Percentiles rank a stretch among this genome's conserved stretches.
phyloP scores from a whole-genome alignment of 1,140 invertebrate species.

The Hydropsyche tenuis region DNA sequence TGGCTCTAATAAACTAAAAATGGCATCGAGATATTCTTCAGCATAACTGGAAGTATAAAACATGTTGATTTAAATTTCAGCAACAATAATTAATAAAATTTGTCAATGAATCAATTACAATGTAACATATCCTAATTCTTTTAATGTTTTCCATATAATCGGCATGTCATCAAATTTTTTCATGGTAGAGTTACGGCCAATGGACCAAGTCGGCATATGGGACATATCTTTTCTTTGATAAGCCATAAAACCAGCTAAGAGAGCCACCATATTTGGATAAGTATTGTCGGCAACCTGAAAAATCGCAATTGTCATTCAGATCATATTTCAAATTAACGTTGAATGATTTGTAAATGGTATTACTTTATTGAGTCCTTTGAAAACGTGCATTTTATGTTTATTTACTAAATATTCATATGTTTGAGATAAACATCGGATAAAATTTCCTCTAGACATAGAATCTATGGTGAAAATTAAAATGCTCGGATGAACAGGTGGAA shows the following conservation, averaged over 20 bases:
- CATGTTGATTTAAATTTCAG: not conserved
- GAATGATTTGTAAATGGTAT: not conserved
- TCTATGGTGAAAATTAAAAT: conserved; percentile 47
- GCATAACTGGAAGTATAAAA: conserved; percentile 41
- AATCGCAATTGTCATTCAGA: too few species aligned
- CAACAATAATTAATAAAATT: too few species aligned
- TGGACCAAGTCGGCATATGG: conserved; percentile 42
- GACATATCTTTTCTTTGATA: conserved; percentile 40
- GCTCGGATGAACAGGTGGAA: conserved; percentile 41
- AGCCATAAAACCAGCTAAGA: conserved; percentile 62
- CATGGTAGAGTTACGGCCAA: conserved; percentile 52
- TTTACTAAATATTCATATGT: conserved; percentile 42
- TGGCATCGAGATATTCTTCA: conserved; percentile 46
- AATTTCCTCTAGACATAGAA: conserved; percentile 48
- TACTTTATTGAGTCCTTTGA: conserved; percentile 49
- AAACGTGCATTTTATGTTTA: conserved; percentile 39
- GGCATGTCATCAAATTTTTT: conserved; percentile 69
- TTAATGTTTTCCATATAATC: conserved; percentile 72
- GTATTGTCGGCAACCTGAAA: conserved; percentile 73
- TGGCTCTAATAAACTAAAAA: conserved; percentile 42
- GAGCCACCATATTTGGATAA: conserved; percentile 71
- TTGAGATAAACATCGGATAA: conserved; percentile 40
- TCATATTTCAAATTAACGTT: not conserved
- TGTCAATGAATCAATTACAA: conserved; percentile 32
- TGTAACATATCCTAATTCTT: conserved; percentile 67